Base-by-base conservation (phyloP, 2,113 vertebrate species). In the Varanus komodoensis region DNA sequence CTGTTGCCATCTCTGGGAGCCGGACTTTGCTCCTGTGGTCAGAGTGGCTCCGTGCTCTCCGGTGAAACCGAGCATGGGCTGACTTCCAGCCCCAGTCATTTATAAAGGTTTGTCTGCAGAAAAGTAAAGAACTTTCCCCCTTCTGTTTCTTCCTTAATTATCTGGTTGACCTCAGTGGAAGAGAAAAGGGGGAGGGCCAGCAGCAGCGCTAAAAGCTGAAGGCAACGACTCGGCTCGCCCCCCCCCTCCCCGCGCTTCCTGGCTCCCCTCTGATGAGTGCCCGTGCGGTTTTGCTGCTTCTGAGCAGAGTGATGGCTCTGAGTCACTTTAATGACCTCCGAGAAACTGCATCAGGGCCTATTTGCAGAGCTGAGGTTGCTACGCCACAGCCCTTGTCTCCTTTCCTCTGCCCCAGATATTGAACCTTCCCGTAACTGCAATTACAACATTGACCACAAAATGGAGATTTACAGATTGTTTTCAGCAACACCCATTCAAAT, bases 391-490 rank as follows among this genome's bases (percentile, higher is more conserved):
- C 98, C 97, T 44, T 97, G 98, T 98, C 98, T 98, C 98, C 97
- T 98, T 38, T 97, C 95, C 97, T 98, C 97, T 98, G 98, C 98
- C 98, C 97, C 97, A 98, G 97, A 98, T 98, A 99, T 99, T 98
- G 99, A 99, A 98, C 98, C 98, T 99, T 99, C 98, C 99, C 98
- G 99, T 99, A 99, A 99, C 98, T 98, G 98, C 98, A 98, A 98
- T 98, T 98, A 98, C 97, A 97, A 98, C 97, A 98, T 96, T 98
- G 98, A 99, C 98, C 98, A 98, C 98, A 98, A 98, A 98, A 98
- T 98, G 98, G 97, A 98, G 98, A 98, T 98, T 98, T 97, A 98
- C 97, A 98, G 98, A 99, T 98, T 98, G 98, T 98, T 99, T 98
- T 97, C 98, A 98, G 97, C 98, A 98, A 96, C 98, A 97, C 98